Percentiles rank a stretch among this genome's conserved stretches.
Evolutionary conservation across 2,888 invertebrate genomes (phyloP).

Genomic region (Melinopterus prodromus): DNA sequence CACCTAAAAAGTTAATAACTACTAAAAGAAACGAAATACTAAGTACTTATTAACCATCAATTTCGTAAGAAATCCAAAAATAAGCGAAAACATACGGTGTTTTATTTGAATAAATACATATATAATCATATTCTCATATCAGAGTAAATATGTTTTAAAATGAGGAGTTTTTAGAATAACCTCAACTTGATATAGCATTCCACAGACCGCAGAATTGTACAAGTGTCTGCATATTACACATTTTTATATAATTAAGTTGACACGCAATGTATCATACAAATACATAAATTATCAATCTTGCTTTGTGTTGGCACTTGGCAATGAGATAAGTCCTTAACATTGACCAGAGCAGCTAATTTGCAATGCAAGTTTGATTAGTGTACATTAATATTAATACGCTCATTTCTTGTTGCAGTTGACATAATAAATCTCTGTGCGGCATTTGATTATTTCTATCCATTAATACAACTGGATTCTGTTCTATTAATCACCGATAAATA

Average conservation of each 20-base stretch:
- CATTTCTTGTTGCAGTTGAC: not conserved
- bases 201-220: too few relatives aligned
- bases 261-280: not conserved
- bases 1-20: too few relatives aligned
- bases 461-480: not conserved
- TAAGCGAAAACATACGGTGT: too few relatives aligned
- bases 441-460: not conserved
- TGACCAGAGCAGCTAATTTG: conserved; percentile 5
- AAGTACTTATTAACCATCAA: too few relatives aligned
- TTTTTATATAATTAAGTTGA: conserved; percentile 7
- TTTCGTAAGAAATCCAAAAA: too few relatives aligned
- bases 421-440: not conserved
- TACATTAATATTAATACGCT: not conserved
- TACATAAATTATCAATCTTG: not conserved
- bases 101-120: too few relatives aligned
- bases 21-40: too few relatives aligned
- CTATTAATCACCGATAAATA: not conserved
- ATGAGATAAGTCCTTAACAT: conserved; percentile 23
- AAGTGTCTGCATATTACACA: too few relatives aligned
- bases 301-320: conserved; percentile 6
- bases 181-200: too few relatives aligned
- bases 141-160: too few relatives aligned
- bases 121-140: too few relatives aligned
- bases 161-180: too few relatives aligned
- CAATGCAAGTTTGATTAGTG: conserved; percentile 10